phyloP scores from a whole-genome alignment of 2,888 invertebrate species.

The Julus scanicus region DNA sequence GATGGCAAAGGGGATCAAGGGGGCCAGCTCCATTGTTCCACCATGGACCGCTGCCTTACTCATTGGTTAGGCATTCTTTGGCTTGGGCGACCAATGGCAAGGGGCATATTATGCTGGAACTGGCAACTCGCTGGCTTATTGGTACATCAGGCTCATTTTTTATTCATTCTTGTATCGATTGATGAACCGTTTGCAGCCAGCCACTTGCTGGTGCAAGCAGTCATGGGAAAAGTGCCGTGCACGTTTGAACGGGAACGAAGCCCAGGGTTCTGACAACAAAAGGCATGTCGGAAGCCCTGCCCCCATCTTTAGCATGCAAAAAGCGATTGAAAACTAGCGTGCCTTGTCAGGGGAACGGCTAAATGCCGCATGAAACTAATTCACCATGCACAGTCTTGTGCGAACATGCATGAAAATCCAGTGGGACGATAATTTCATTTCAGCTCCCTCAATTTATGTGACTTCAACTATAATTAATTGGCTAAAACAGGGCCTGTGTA shows the following conservation, averaged over 20 bases:
- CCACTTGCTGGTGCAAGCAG: slow-evolving; percentile 46
- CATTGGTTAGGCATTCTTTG: slow-evolving; percentile 48
- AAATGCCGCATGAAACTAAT: background rate
- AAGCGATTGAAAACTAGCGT: background rate
- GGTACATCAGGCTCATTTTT: slow-evolving; percentile 48
- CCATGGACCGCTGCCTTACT: slow-evolving; percentile 46
- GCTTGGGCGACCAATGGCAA: slow-evolving; percentile 41
- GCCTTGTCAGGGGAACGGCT: slow-evolving; percentile 10
- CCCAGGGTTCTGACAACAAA: slow-evolving; percentile 40
- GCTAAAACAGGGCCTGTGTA: background rate
- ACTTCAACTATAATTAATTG: slow-evolving; percentile 17
- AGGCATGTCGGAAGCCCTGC: slow-evolving; percentile 47
- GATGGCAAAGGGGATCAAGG: slow-evolving; percentile 42
- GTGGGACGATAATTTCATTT: background rate
- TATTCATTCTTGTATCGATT: slow-evolving; percentile 49
- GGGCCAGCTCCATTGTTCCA: slow-evolving; percentile 44
- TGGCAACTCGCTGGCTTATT: slow-evolving; percentile 52
- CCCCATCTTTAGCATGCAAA: slow-evolving; percentile 12
- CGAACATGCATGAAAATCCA: slow-evolving; percentile 28
- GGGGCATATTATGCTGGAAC: slow-evolving; percentile 28
- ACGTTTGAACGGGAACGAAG: slow-evolving; percentile 28
- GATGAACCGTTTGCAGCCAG: slow-evolving; percentile 51
- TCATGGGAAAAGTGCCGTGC: slow-evolving; percentile 43
- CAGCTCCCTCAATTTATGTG: background rate
- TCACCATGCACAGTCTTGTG: background rate